Base-by-base conservation (phyloP, 2,888 invertebrate species). In the Lacanobia oleracea region DNA sequence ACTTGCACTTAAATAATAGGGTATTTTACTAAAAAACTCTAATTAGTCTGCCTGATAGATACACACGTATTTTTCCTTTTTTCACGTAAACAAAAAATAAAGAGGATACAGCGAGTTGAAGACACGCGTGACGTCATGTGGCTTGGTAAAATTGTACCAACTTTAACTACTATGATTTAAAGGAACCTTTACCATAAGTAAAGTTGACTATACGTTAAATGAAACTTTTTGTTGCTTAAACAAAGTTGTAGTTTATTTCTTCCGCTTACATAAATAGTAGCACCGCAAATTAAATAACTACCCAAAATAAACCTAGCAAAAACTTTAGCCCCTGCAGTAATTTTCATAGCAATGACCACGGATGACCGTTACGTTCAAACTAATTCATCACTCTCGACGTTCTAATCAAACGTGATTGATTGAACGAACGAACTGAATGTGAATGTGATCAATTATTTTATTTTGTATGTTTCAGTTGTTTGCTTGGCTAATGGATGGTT, bases 391-490 rank as follows among this genome's bases (percentile, higher is more conserved):
- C 37, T 40, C 33, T 27, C 54, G 70, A 67, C 72, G 53, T 72
- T 79, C 74, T 74, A 72, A 75, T 83, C 75, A 51, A 72, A 72
- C 10, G 50, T 82, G 70, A 82, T 83, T 77, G 82, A 80, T 77
- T 66, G 77, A 53, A 56, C 40, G n/a, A 59, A 65, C 45, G 21
- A 59, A 65, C 45, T 64, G 33, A 62, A 76, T 74, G 57, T 51
- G 62, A 56, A 56, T 59, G 33, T 18, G 3, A 61, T 70, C 59
- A 27, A 67, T 67, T 67, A 54, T 75, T 67, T 73, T 59, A 33
- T 69, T 66, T 40, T 12, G 40, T 45, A 40, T 48, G 48, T 67
- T 14, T 56, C 43, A 59, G 16, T 66, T 59, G 53, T 74, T 43
- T 53, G 21, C 5, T 27, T 63, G 53, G 27, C 12, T 48, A 68